A percentile compares a stretch with the other conserved stretches of the same genome.
phyloP scores from a whole-genome alignment of 2,888 invertebrate genomes.

The Aphelenchoides bicaudatus region DNA sequence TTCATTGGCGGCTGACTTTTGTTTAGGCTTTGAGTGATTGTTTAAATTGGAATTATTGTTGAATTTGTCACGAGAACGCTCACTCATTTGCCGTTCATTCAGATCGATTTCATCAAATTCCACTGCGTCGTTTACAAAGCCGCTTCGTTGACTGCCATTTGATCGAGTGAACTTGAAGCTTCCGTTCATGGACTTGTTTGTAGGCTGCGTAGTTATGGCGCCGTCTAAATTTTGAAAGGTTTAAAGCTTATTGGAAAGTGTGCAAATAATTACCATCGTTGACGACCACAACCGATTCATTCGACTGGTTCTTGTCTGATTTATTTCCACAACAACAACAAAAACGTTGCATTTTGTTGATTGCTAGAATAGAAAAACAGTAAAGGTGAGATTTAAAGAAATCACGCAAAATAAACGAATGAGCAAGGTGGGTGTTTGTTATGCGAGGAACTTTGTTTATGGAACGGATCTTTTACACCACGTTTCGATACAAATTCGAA shows the following conservation, averaged over 20 bases:
- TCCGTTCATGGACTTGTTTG: neutral
- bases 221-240: neutral
- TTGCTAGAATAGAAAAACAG: no score
- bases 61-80: constrained; percentile 1
- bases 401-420: no score
- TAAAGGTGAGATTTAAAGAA: no score
- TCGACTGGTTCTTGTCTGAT: neutral
- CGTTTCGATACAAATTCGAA: no score
- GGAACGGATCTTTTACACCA: no score
- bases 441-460: no score
- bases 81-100: constrained; percentile 5
- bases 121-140: constrained; percentile 5
- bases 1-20: neutral
- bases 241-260: neutral
- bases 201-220: constrained; percentile 5
- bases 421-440: no score
- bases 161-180: neutral
- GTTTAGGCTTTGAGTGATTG: no score
- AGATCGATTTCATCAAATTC: constrained; percentile 10
- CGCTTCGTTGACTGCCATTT: neutral
- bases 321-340: constrained; percentile 8
- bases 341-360: neutral
- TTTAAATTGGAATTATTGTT: no score
- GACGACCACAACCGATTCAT: no score
- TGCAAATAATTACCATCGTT: constrained; percentile 6